phyloP scores from a whole-genome alignment of 1,140 invertebrate genomes.

The Physella acuta region DNA sequence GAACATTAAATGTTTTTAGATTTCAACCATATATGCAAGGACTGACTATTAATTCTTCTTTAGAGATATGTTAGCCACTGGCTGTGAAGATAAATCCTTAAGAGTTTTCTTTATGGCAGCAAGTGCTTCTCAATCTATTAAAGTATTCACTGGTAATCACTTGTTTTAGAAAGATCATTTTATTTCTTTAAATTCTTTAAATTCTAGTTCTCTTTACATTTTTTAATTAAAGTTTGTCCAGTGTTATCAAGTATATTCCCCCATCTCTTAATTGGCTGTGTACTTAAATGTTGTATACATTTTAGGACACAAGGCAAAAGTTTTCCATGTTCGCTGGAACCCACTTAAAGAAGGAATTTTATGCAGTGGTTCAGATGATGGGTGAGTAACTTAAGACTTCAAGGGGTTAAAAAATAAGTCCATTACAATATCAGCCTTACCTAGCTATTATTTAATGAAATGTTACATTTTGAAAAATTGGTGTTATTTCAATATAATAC shows the following conservation, averaged over 20 bases:
- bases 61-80: conserved; percentile 63
- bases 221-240: too few species aligned
- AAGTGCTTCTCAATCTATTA: conserved; percentile 49
- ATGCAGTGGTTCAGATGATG: conserved; percentile 62
- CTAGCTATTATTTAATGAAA: too few species aligned
- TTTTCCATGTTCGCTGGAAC: conserved; percentile 63
- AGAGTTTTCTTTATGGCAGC: conserved; percentile 58
- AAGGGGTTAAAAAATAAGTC: too few species aligned
- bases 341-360: conserved; percentile 60
- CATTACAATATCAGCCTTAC: too few species aligned
- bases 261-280: not conserved
- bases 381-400: conserved; percentile 51
- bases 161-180: not conserved
- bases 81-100: conserved; percentile 61
- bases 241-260: not conserved
- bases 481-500: not conserved
- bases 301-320: conserved; percentile 62
- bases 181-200: too few species aligned
- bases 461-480: too few species aligned
- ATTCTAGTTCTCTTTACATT: too few species aligned
- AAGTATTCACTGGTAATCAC: conserved; percentile 51
- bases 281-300: too few species aligned
- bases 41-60: conserved; percentile 21
- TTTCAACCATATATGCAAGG: not conserved
- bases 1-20: not conserved